phyloP scores from a whole-genome alignment of 2,797 vertebrate genomes.

The Mareca strepera region DNA sequence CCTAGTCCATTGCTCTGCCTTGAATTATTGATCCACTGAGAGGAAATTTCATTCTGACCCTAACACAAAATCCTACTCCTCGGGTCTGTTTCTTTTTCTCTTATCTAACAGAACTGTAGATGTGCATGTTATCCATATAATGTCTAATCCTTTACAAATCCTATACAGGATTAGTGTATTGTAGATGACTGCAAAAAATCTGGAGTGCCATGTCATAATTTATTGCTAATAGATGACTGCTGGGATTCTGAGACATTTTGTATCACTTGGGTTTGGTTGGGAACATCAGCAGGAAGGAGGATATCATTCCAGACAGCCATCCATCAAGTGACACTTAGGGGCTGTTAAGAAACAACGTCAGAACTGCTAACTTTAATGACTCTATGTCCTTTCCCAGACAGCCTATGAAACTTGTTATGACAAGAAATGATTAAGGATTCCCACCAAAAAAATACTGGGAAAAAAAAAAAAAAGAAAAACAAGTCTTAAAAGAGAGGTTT shows the following conservation, averaged over 20 bases:
- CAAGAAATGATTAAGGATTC: background rate
- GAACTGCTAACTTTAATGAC: background rate
- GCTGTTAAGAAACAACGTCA: background rate
- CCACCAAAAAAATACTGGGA: fast-evolving
- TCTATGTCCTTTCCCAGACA: background rate
- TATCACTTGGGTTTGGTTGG: background rate
- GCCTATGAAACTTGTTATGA: background rate
- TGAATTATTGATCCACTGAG: background rate
- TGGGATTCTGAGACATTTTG: background rate
- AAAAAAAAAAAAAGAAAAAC: too few species aligned
- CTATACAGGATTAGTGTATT: background rate
- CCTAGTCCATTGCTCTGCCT: background rate
- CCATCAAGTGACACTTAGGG: background rate
- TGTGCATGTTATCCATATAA: background rate
- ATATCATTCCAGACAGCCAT: background rate
- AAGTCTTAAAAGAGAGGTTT: background rate
- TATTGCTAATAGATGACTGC: background rate
- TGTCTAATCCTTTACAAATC: background rate
- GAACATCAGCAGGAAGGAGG: background rate
- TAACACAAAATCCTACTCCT: background rate
- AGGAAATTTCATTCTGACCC: background rate
- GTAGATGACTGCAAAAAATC: background rate
- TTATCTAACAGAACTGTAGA: background rate
- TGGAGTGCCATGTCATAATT: background rate
- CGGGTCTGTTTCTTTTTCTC: background rate